Conservation (phyloP, 2,888 invertebrate species). For the Bugula neritina region DNA sequence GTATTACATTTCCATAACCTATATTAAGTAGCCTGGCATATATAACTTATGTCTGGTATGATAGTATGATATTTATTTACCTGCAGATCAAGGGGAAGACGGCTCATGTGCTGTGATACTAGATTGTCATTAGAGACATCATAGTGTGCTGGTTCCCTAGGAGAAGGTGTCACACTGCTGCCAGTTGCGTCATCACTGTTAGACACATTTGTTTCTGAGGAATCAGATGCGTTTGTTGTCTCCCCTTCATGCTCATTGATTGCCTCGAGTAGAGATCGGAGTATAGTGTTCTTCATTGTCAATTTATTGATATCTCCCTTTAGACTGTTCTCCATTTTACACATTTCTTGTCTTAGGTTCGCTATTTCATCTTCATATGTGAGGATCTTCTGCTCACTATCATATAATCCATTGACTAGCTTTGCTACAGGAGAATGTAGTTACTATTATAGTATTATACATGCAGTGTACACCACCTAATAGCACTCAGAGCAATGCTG, state of each 20-base stretch:
- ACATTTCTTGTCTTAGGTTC: not conserved
- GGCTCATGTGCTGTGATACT: not conserved
- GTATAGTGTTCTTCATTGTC: slow-evolving; percentile 17
- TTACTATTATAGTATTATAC: too few relatives aligned
- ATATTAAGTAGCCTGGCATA: too few relatives aligned
- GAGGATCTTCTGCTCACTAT: slow-evolving; percentile 8
- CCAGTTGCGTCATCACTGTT: not conserved
- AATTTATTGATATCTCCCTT: slow-evolving; percentile 13
- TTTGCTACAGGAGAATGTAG: not conserved
- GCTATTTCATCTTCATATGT: not conserved
- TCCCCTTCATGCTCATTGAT: slow-evolving; percentile 23
- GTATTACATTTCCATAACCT: too few relatives aligned
- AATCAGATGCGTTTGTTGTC: not conserved
- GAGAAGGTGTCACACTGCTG: not conserved
- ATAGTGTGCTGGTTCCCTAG: not conserved
- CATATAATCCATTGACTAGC: not conserved
- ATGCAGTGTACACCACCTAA: too few relatives aligned
- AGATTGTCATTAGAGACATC: not conserved
- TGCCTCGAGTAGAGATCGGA: not conserved
- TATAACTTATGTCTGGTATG: too few relatives aligned
- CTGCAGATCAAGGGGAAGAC: slow-evolving; percentile 1
- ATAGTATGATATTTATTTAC: not conserved
- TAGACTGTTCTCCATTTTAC: not conserved
- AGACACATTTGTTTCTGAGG: not conserved
- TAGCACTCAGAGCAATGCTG: too few relatives aligned